Conservation (phyloP, 2,113 vertebrate species). For the Oncorhynchus gorbuscha region DNA sequence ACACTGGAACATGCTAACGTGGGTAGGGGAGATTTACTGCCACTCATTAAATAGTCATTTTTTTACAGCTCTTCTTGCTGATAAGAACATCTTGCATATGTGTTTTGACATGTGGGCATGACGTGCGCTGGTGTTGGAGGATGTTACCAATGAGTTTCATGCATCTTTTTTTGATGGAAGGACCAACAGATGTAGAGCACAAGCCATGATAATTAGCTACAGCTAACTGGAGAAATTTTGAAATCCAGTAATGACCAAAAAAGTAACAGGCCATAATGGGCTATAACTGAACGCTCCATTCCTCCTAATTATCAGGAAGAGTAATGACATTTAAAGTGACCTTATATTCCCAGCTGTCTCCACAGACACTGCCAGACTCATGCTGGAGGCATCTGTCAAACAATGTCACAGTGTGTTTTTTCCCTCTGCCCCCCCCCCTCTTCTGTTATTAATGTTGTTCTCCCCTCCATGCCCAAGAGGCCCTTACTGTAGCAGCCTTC, state of each 20-base stretch:
- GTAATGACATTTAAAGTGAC: conserved; percentile 24
- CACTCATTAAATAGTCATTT: not conserved
- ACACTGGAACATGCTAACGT: not conserved
- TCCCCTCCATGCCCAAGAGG: conserved; percentile 4
- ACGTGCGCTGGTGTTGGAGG: too few relatives aligned
- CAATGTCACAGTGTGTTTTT: conserved; percentile 11
- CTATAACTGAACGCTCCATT: not conserved
- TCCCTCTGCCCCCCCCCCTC: not conserved
- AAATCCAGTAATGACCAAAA: too few relatives aligned
- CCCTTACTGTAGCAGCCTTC: not conserved
- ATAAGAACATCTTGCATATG: not conserved
- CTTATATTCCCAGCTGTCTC: conserved; percentile 30
- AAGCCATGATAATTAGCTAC: too few relatives aligned
- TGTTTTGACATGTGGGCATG: not conserved
- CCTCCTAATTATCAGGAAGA: conserved; percentile 8
- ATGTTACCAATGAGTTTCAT: too few relatives aligned
- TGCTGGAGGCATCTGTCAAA: conserved; percentile 31
- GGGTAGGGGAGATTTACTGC: not conserved
- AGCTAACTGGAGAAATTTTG: too few relatives aligned
- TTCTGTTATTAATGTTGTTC: conserved; percentile 9
- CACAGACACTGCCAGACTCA: conserved; percentile 19
- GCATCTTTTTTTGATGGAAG: too few relatives aligned
- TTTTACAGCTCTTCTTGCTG: not conserved
- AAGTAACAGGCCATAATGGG: too few relatives aligned
- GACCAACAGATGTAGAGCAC: too few relatives aligned